phyloP scores from a whole-genome alignment of 1,140 invertebrate genomes.

The Dinothrombium tinctorium region DNA sequence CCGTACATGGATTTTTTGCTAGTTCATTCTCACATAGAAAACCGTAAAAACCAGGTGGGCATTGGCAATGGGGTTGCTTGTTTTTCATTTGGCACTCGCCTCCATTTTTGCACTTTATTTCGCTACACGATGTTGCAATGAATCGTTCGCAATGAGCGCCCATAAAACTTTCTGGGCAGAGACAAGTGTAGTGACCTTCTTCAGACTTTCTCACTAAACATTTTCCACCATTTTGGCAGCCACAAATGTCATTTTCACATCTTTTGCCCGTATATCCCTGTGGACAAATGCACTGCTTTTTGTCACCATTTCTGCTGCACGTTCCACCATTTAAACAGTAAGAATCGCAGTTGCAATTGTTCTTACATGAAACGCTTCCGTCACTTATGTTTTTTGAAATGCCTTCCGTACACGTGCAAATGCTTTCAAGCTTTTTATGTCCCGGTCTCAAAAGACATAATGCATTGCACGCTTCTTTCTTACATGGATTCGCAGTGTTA shows the following conservation, averaged over 20 bases:
- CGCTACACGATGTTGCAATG: constrained; percentile 7
- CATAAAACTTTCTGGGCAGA: constrained; percentile 27
- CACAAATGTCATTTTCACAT: constrained; percentile 17
- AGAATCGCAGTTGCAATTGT: constrained; percentile 24
- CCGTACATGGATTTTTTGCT: constrained; percentile 31
- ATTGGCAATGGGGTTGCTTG: constrained; percentile 16
- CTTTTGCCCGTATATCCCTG: constrained; percentile 16
- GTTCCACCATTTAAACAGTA: constrained; percentile 33
- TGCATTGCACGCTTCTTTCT: constrained; percentile 47
- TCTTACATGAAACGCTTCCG: constrained; percentile 39
- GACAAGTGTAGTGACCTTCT: constrained; percentile 18
- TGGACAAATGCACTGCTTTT: constrained; percentile 17
- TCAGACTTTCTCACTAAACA: constrained; percentile 18
- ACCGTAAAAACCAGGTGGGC: constrained; percentile 27
- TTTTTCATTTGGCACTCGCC: constrained; percentile 21
- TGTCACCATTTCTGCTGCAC: constrained; percentile 20
- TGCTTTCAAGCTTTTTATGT: constrained; percentile 47
- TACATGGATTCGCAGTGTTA: constrained; percentile 39
- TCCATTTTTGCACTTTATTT: constrained; percentile 22
- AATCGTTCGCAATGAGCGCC: constrained; percentile 30
- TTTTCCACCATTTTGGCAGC: constrained; percentile 30
- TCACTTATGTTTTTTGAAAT: constrained; percentile 39
- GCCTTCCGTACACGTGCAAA: constrained; percentile 89
- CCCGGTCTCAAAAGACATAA: constrained; percentile 35
- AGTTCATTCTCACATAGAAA: constrained; percentile 23